Evolutionary conservation across 2,113 vertebrate genomes (phyloP).

Genomic region (Chaetorhynchus papuensis): DNA sequence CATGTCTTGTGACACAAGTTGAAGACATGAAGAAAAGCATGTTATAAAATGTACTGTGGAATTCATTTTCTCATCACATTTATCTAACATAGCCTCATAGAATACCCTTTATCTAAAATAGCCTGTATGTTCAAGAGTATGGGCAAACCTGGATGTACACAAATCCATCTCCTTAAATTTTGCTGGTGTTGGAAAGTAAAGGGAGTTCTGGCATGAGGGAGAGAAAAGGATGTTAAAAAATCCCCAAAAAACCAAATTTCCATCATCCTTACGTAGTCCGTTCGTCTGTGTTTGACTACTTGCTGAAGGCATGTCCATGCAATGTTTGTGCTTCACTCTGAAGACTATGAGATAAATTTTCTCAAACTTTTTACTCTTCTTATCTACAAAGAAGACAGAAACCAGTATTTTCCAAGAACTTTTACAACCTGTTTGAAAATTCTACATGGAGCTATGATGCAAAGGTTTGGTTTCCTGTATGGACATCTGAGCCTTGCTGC

Average conservation of each 20-base stretch:
- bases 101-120: background rate
- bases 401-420: background rate
- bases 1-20: background rate
- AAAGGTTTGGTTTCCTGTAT: background rate
- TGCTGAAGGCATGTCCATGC: background rate
- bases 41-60: background rate
- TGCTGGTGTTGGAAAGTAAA: background rate
- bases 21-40: background rate
- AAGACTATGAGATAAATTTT: background rate
- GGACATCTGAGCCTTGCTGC: background rate
- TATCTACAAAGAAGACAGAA: background rate
- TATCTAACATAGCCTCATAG: background rate
- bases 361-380: background rate
- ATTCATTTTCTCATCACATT: background rate
- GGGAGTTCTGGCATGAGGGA: background rate
- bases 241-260: accelerated
- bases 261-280: background rate
- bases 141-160: background rate
- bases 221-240: background rate
- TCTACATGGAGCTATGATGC: accelerated
- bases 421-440: background rate
- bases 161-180: background rate
- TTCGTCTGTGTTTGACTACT: background rate
- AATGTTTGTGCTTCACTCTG: background rate
- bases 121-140: background rate